phyloP scores from a whole-genome alignment of 2,888 invertebrate genomes.

The Nineta flava region DNA sequence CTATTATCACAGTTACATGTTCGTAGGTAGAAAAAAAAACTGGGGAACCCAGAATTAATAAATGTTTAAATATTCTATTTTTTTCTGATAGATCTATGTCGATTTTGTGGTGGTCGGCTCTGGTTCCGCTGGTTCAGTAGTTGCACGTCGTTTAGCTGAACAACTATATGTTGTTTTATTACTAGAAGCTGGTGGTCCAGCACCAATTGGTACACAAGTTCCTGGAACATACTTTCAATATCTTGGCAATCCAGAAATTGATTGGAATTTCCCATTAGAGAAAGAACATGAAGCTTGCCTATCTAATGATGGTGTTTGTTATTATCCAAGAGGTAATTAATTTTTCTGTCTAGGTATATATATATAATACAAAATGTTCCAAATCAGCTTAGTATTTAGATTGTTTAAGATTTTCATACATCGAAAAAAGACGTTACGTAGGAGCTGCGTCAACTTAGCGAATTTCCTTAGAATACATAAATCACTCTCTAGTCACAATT shows the following conservation, averaged over 20 bases:
- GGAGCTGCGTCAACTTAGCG: too few relatives aligned
- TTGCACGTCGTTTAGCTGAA: slow-evolving; percentile 10
- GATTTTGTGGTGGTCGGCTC: slow-evolving; percentile 11
- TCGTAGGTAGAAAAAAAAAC: too few relatives aligned
- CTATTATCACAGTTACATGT: too few relatives aligned
- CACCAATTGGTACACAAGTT: slow-evolving; percentile 7
- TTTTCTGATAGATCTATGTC: slow-evolving; percentile 7
- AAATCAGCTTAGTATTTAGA: too few relatives aligned
- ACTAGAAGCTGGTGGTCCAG: slow-evolving; percentile 10
- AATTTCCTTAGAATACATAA: too few relatives aligned
- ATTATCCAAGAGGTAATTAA: slow-evolving; percentile 8
- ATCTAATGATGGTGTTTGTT: slow-evolving; percentile 6
- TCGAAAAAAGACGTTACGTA: too few relatives aligned
- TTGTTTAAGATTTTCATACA: too few relatives aligned
- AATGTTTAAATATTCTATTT: too few relatives aligned
- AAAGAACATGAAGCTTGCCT: slow-evolving; percentile 9
- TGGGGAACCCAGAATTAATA: too few relatives aligned
- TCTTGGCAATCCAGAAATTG: slow-evolving; percentile 7
- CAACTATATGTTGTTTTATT: slow-evolving; percentile 6
- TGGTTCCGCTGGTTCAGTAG: slow-evolving; percentile 8
- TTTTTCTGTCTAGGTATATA: background rate
- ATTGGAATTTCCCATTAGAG: slow-evolving; percentile 7
- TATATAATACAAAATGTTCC: background rate
- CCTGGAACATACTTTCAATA: slow-evolving; percentile 10
- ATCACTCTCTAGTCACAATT: too few relatives aligned